These are phyloP conservation scores for Halocynthia roretzi DNA, from an alignment of 23 tunicate species.

Conservation along the genomic window DNA sequence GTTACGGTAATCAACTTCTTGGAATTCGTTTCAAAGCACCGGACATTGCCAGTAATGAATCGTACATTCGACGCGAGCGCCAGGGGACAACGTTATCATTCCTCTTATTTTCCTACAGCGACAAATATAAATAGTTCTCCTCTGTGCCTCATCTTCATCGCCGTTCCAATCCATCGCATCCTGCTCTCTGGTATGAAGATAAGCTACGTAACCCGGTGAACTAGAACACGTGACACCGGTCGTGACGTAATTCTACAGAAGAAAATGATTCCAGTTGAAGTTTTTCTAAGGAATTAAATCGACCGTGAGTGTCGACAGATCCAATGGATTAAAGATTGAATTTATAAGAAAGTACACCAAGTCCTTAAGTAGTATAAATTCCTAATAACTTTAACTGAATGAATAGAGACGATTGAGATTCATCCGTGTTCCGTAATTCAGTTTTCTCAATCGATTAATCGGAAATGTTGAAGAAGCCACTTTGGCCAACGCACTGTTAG, in stretches of 20 bases:
- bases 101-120: slow-evolving; percentile 23
- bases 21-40: slow-evolving; percentile 6
- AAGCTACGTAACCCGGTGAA: slow-evolving; percentile 39
- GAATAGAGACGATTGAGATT: too few relatives aligned
- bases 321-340: neutral
- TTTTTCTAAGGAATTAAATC: neutral
- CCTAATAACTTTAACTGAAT: too few relatives aligned
- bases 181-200: slow-evolving; percentile 30
- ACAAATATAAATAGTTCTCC: slow-evolving; percentile 27
- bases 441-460: too few relatives aligned
- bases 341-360: neutral
- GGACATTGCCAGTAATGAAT: slow-evolving; percentile 97
- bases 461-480: too few relatives aligned
- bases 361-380: too few relatives aligned
- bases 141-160: slow-evolving; percentile 2
- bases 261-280: neutral
- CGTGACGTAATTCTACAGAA: slow-evolving; percentile 49
- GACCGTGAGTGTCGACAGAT: slow-evolving; percentile 1
- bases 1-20: too few relatives aligned
- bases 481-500: too few relatives aligned
- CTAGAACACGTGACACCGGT: slow-evolving; percentile 78
- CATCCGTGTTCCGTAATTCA: too few relatives aligned
- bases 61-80: slow-evolving; percentile 53
- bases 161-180: neutral
- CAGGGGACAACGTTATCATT: slow-evolving; percentile 16